Evolutionary conservation across 2,113 vertebrate genomes (phyloP).

Genomic region (Rhynchopsitta pachyrhyncha): DNA sequence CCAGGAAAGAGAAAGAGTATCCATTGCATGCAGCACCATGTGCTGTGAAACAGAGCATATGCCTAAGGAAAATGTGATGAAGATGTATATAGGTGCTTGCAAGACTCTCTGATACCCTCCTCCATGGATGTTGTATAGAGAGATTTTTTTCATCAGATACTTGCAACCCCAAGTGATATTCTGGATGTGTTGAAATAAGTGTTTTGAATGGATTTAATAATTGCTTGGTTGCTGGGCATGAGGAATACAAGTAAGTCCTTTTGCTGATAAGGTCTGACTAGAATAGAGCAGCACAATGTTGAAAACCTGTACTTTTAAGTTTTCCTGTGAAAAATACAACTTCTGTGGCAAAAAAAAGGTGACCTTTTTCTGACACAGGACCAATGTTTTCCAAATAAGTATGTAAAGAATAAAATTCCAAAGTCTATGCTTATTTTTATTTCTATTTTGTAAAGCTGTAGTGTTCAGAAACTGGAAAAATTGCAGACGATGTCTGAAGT

Average conservation of each 20-base stretch:
- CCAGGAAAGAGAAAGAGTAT: neutral
- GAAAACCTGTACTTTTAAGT: neutral
- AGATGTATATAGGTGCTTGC: neutral
- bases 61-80: neutral
- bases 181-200: neutral
- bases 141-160: neutral
- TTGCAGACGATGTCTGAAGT: neutral
- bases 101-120: neutral
- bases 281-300: neutral
- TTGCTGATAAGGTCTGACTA: neutral
- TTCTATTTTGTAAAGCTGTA: neutral
- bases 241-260: neutral
- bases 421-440: neutral
- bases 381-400: neutral
- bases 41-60: neutral
- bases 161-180: neutral
- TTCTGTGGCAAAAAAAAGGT: neutral
- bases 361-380: neutral
- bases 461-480: neutral
- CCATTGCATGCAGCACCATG: neutral
- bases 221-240: neutral
- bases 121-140: neutral
- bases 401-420: neutral
- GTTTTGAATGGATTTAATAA: neutral
- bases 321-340: neutral